Evolutionary conservation across 2,888 invertebrate species (phyloP).

Genomic region (Pammene fasciana): DNA sequence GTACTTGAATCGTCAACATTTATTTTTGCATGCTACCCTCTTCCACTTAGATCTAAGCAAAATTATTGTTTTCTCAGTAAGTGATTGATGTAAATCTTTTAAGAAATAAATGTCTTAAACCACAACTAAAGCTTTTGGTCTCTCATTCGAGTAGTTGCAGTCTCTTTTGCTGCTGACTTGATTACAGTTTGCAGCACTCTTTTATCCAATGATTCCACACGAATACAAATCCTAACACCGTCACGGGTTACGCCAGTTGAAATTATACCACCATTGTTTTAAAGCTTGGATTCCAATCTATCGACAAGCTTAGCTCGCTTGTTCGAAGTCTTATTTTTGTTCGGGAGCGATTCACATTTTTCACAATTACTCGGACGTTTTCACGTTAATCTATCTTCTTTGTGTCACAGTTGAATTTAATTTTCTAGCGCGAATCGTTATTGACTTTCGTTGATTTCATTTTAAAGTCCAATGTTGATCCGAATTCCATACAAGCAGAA

Average conservation of each 20-base stretch:
- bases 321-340: slow-evolving; percentile 65
- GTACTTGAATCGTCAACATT: too few relatives aligned
- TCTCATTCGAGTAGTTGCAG: slow-evolving; percentile 12
- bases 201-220: slow-evolving; percentile 27
- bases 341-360: slow-evolving; percentile 73
- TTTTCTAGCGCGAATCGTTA: slow-evolving; percentile 71
- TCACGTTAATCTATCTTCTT: slow-evolving; percentile 79
- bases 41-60: too few relatives aligned
- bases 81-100: too few relatives aligned
- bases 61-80: too few relatives aligned
- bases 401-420: slow-evolving; percentile 72
- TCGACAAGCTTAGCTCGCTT: slow-evolving; percentile 46
- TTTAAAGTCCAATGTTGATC: slow-evolving; percentile 31
- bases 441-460: slow-evolving; percentile 60
- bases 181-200: slow-evolving; percentile 34
- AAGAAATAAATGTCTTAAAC: too few relatives aligned
- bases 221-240: slow-evolving; percentile 35
- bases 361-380: slow-evolving; percentile 81
- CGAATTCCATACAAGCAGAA: neutral
- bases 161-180: slow-evolving; percentile 23
- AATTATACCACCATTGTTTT: slow-evolving; percentile 34
- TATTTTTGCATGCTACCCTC: too few relatives aligned
- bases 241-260: neutral
- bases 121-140: neutral
- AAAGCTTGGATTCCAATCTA: slow-evolving; percentile 54